Conservation (phyloP, 1,140 invertebrate species). For the Brevipalpus yothersi region DNA sequence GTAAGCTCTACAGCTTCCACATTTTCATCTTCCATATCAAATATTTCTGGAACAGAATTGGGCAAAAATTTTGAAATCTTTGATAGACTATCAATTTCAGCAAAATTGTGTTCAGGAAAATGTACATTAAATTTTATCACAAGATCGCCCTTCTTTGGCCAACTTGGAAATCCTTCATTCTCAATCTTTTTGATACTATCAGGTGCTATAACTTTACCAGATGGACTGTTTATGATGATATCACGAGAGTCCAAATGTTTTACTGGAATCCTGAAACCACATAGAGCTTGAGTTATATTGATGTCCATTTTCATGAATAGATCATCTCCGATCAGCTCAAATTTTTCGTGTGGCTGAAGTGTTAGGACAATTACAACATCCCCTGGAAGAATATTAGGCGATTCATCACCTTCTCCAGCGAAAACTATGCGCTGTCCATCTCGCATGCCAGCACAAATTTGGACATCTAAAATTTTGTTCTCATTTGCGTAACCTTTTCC, state of each 20-base stretch:
- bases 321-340: slow-evolving; percentile 41
- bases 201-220: slow-evolving; percentile 60
- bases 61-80: background rate
- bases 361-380: slow-evolving; percentile 92
- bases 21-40: background rate
- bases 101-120: slow-evolving; percentile 36
- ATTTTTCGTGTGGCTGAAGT: slow-evolving; percentile 66
- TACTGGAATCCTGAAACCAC: slow-evolving; percentile 83
- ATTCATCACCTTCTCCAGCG: slow-evolving; percentile 85
- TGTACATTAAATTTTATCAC: slow-evolving; percentile 77
- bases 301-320: slow-evolving; percentile 41
- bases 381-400: slow-evolving; percentile 72
- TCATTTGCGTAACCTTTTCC: slow-evolving; percentile 74
- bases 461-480: slow-evolving; percentile 85
- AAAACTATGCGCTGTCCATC: slow-evolving; percentile 92
- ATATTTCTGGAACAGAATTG: background rate
- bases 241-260: slow-evolving; percentile 75
- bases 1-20: background rate
- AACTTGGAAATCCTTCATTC: slow-evolving; percentile 88
- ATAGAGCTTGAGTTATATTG: slow-evolving; percentile 72
- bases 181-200: slow-evolving; percentile 68
- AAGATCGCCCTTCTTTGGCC: slow-evolving; percentile 80
- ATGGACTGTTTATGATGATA: slow-evolving; percentile 53
- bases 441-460: slow-evolving; percentile 91
- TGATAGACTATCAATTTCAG: background rate